phyloP scores from a whole-genome alignment of 1,140 invertebrate species.

The Zaprionus lachaisei region DNA sequence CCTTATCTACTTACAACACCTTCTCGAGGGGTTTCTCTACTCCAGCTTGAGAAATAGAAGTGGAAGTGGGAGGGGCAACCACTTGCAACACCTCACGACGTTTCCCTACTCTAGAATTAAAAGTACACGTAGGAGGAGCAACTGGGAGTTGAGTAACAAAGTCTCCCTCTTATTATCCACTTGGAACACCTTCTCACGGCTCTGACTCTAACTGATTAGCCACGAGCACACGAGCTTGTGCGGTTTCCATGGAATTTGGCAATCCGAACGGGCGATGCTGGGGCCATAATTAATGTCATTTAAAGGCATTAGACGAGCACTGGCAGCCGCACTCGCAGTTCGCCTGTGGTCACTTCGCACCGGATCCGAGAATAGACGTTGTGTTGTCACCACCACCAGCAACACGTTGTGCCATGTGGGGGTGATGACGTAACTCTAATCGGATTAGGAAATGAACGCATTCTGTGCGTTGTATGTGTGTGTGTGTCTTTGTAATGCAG shows the following conservation, averaged over 20 bases:
- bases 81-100: neutral
- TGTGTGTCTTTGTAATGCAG: neutral
- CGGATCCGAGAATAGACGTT: conserved; percentile 1
- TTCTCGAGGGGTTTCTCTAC: neutral
- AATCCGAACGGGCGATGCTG: conserved; percentile 16
- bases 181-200: neutral
- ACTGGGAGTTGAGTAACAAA: neutral
- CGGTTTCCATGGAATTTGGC: conserved; percentile 16
- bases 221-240: neutral
- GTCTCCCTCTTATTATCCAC: conserved; percentile 1
- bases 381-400: neutral
- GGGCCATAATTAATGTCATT: conserved; percentile 55
- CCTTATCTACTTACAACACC: neutral
- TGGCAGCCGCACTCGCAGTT: conserved; percentile 42
- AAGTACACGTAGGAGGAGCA: neutral
- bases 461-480: neutral
- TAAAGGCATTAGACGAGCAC: conserved; percentile 26
- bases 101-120: too few species aligned
- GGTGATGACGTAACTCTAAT: conserved; percentile 50
- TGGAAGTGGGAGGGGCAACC: neutral
- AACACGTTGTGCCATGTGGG: neutral
- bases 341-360: conserved; percentile 1
- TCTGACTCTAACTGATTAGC: conserved; percentile 8
- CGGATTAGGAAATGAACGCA: conserved; percentile 47
- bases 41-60: neutral